Evolutionary conservation across 2,113 vertebrate species (phyloP), one percentile per base, ranked within the genome.

Genomic region (Alexandromys fortis): DNA sequence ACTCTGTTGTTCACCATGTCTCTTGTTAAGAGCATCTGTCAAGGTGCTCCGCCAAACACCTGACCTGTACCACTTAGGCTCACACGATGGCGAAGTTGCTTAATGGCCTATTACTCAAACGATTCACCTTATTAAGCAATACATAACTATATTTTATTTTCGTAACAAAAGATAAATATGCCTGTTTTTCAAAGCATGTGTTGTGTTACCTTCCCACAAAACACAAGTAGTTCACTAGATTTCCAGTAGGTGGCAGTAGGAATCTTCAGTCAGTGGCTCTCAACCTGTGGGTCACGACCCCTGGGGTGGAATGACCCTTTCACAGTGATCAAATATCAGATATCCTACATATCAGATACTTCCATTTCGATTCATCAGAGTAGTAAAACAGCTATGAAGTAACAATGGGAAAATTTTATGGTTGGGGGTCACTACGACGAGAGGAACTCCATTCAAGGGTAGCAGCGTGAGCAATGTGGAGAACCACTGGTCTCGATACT

Each of bases 161-260:
- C 6, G 45, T 77, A 86, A 67, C 67, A 86, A 70, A 97, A 67
- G 45, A 52, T 1, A 47, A 79, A 77, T 49, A 58, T 92, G 30
- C 70, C 33, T 89, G 4, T 61, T 70, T 96, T 93, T 93, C 22
- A 75, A 97, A 92, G 49, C 26, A 79, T 65, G 45, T 13, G 3
- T 12, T 30, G 0, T 86, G 81, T 78, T 89, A 33, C 61, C 26
- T 79, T 79, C 47, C 75, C 76, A 68, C 52, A 75, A 38, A 83
- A n/a, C 30, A 78, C 21, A 70, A 35, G 55, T 78, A 90, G 9
- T 96, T 95, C 30, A 86, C 28, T 91, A 75, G 95, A 65, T 55
- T 83, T 81, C 82, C 95, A 70, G 89, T 96, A 96, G 95, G 55
- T 90, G 91, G 96, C 96, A 95, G 92, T 93, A 93, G 75, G 45